phyloP scores from a whole-genome alignment of 1,140 invertebrate genomes.

The Brachionus calyciflorus region DNA sequence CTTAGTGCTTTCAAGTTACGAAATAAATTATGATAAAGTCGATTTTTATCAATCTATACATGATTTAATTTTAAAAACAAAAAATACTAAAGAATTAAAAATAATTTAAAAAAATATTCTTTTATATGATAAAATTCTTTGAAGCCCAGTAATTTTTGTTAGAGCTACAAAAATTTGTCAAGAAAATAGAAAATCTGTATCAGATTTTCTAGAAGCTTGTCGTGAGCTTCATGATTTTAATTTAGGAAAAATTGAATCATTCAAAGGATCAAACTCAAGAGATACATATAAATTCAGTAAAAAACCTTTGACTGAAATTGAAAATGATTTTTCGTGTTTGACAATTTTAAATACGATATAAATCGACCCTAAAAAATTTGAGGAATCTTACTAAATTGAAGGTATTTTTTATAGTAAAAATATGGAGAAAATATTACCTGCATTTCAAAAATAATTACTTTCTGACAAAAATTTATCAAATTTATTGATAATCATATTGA shows the following conservation, averaged over 20 bases:
- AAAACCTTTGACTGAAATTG: background rate
- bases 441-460: too few species aligned
- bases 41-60: background rate
- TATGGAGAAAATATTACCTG: too few species aligned
- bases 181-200: background rate
- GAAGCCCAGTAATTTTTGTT: too few species aligned
- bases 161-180: background rate
- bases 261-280: background rate
- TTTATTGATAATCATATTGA: too few species aligned
- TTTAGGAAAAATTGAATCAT: background rate
- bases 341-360: background rate
- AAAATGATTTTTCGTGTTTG: background rate
- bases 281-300: background rate
- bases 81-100: background rate
- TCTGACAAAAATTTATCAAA: too few species aligned
- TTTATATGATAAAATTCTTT: background rate
- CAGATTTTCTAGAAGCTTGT: background rate
- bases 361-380: too few species aligned
- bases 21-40: background rate
- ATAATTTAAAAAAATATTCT: constrained; percentile 9
- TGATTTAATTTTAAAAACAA: background rate
- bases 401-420: too few species aligned
- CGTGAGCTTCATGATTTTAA: background rate
- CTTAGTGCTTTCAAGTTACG: background rate
- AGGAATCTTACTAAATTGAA: too few species aligned